Conservation (phyloP, 2,888 invertebrate species). For the Leptarthrus brevirostris region DNA sequence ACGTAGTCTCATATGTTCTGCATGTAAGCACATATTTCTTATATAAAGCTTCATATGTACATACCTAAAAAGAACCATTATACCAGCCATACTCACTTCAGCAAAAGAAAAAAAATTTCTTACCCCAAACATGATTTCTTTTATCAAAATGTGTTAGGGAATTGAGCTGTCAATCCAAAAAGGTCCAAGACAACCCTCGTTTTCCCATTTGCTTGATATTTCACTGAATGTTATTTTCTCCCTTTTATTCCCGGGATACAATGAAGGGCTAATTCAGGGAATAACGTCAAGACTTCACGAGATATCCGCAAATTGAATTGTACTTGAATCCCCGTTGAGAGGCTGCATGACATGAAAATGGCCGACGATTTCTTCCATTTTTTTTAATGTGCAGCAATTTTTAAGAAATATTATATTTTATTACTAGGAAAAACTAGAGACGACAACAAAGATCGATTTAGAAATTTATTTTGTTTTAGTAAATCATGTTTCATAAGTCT, state of each 20-base stretch:
- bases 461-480: no score
- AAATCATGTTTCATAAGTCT: no score
- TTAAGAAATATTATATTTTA: no score
- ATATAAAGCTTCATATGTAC: no score
- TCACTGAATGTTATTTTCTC: not conserved
- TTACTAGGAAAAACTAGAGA: no score
- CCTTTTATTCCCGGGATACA: not conserved
- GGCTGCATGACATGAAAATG: slow-evolving; percentile 28
- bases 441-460: no score
- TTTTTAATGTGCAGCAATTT: no score
- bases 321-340: slow-evolving; percentile 27
- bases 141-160: slow-evolving; percentile 32
- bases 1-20: no score
- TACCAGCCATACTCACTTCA: not conserved
- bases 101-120: not conserved
- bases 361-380: slow-evolving; percentile 24
- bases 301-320: slow-evolving; percentile 33
- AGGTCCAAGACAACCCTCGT: slow-evolving; percentile 5
- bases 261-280: slow-evolving; percentile 29
- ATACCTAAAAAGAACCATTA: no score
- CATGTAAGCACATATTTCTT: no score
- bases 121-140: not conserved
- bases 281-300: slow-evolving; percentile 17
- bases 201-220: slow-evolving; percentile 4
- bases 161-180: slow-evolving; percentile 36